Conservation (phyloP, 2,888 invertebrate species). For the Aphidoletes aphidimyza region DNA sequence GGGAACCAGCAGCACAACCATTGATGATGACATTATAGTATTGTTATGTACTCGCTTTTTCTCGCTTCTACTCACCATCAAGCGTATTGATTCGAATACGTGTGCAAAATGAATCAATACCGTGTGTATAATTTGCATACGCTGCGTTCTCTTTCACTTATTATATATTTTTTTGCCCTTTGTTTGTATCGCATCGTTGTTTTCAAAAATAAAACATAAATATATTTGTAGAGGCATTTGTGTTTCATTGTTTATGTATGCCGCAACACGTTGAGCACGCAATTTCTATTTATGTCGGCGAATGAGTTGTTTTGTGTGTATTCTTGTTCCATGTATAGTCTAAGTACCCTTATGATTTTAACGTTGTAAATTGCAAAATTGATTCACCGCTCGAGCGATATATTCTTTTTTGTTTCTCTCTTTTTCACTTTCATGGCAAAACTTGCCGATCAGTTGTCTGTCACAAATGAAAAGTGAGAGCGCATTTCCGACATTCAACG, state of each 20-base stretch:
- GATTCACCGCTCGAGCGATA: slow-evolving; percentile 8
- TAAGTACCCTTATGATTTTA: slow-evolving; percentile 52
- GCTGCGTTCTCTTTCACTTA: slow-evolving; percentile 28
- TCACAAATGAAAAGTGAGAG: slow-evolving; percentile 43
- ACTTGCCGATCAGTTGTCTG: not conserved
- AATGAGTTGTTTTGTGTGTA: slow-evolving; percentile 15
- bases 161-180: not conserved
- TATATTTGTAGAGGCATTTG: slow-evolving; percentile 48
- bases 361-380: slow-evolving; percentile 12
- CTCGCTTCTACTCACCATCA: not conserved
- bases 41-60: slow-evolving; percentile 38
- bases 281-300: slow-evolving; percentile 45
- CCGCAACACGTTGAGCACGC: slow-evolving; percentile 39
- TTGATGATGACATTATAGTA: slow-evolving; percentile 53
- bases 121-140: slow-evolving; percentile 47
- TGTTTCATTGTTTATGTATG: slow-evolving; percentile 50
- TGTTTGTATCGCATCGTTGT: not conserved
- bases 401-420: not conserved
- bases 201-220: slow-evolving; percentile 19
- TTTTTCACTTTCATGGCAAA: not conserved
- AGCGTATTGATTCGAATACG: slow-evolving; percentile 24
- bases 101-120: slow-evolving; percentile 47
- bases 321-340: not conserved
- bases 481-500: slow-evolving; percentile 47
- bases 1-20: not conserved